A percentile compares a stretch with the other conserved stretches of the same genome.
Conservation (phyloP, 2,888 invertebrate genomes). For the Blera fallax region DNA sequence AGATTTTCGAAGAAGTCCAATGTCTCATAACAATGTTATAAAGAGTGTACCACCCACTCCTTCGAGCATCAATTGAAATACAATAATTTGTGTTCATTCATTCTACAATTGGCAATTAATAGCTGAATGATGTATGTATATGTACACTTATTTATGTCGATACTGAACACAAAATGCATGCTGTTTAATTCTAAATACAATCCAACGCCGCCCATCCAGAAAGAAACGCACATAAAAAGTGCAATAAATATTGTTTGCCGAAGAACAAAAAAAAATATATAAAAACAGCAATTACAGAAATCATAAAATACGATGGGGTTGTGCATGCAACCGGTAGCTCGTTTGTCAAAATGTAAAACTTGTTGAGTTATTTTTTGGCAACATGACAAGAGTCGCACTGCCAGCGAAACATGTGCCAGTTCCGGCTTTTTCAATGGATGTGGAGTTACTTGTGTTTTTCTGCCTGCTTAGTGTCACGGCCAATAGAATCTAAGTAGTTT, state of each 20-base stretch:
- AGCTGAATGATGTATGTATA: neutral
- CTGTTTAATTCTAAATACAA: neutral
- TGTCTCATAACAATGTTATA: too few relatives aligned
- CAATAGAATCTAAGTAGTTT: neutral
- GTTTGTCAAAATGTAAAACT: slow-evolving; percentile 50
- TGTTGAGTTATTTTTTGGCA: slow-evolving; percentile 61
- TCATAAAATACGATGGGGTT: slow-evolving; percentile 23
- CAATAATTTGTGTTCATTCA: too few relatives aligned
- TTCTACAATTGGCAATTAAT: neutral
- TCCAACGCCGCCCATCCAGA: neutral
- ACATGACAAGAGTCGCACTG: slow-evolving; percentile 26
- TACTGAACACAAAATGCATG: neutral
- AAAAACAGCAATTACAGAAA: slow-evolving; percentile 14
- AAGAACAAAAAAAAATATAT: slow-evolving; percentile 3
- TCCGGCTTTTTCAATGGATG: slow-evolving; percentile 3
- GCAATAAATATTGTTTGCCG: slow-evolving; percentile 1
- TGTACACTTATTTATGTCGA: neutral
- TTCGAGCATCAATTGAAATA: too few relatives aligned
- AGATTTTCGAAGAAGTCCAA: too few relatives aligned
- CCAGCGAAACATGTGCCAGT: slow-evolving; percentile 5
- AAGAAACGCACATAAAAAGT: neutral
- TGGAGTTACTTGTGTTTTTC: slow-evolving; percentile 6
- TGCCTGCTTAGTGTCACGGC: neutral
- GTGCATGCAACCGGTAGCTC: slow-evolving; percentile 51
- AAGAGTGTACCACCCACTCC: too few relatives aligned